Percentiles rank a stretch among this genome's conserved stretches.
Conservation (phyloP, 2,888 invertebrate species). For the Tridacna crocea region DNA sequence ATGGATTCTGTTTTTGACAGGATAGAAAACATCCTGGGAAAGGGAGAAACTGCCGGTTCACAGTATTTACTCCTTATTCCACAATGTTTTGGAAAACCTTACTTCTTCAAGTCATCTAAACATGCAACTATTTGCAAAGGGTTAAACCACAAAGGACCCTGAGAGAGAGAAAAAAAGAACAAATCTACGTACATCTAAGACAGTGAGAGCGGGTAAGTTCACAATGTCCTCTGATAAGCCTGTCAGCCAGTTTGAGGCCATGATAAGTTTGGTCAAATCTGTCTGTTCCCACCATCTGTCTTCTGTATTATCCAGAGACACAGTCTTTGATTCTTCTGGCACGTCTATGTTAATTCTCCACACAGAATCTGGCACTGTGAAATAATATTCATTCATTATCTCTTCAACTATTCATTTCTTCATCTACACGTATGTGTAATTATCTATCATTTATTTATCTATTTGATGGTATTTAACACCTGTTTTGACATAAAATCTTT, state of each 20-base stretch:
- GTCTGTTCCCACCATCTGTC: constrained; percentile 90
- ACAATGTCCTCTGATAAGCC: constrained; percentile 82
- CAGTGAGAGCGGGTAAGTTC: constrained; percentile 82
- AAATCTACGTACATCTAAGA: constrained; percentile 83
- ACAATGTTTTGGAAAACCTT: neutral
- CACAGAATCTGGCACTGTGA: constrained; percentile 80
- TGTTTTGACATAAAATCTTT: no score
- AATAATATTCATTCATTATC: neutral
- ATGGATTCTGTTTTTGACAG: no score
- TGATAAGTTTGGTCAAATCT: constrained; percentile 90
- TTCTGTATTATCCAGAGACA: constrained; percentile 80
- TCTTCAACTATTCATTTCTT: neutral
- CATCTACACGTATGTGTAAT: no score
- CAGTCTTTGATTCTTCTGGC: constrained; percentile 83
- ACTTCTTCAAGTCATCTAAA: no score
- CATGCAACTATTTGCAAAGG: no score
- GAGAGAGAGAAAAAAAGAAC: no score
- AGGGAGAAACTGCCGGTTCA: neutral
- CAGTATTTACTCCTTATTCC: neutral
- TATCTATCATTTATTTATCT: no score
- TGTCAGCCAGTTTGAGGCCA: constrained; percentile 84
- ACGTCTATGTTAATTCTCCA: constrained; percentile 85
- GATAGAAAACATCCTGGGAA: neutral
- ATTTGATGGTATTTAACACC: no score
- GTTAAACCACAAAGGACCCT: no score